phyloP scores from a whole-genome alignment of 1,140 invertebrate species.

The Homarus americanus region DNA sequence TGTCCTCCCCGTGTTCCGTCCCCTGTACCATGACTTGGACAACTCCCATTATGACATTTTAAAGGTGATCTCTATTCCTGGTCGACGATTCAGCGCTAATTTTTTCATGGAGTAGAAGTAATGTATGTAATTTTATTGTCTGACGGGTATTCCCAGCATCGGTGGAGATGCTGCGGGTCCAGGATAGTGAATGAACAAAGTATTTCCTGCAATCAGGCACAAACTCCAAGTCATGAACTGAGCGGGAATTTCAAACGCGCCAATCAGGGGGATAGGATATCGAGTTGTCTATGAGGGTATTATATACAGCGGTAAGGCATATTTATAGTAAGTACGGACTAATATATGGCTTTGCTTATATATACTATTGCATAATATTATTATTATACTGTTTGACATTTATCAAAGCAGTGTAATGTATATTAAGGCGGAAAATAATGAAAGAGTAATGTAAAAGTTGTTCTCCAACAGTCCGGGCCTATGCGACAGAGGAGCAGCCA shows the following conservation, averaged over 20 bases:
- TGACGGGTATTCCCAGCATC: not conserved
- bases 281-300: slow-evolving; percentile 48
- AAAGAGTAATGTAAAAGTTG: slow-evolving; percentile 15
- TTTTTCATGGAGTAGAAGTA: no score
- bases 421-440: slow-evolving; percentile 14
- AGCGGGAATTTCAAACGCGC: slow-evolving; percentile 71
- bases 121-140: not conserved
- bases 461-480: not conserved
- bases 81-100: no score
- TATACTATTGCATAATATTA: not conserved
- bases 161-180: slow-evolving; percentile 3
- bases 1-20: slow-evolving; percentile 12
- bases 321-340: slow-evolving; percentile 44
- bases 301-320: slow-evolving; percentile 16
- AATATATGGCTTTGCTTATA: not conserved
- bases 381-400: not conserved
- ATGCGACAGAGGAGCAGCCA: slow-evolving; percentile 55
- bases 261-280: slow-evolving; percentile 41
- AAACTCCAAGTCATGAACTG: slow-evolving; percentile 51
- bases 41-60: not conserved
- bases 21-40: slow-evolving; percentile 17
- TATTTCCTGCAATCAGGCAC: slow-evolving; percentile 65
- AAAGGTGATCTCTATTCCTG: no score
- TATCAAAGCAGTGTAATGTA: not conserved
- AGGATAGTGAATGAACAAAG: slow-evolving; percentile 51